Evolutionary conservation across 2,797 vertebrate genomes (phyloP).

Genomic region (Neomorphus geoffroyi): DNA sequence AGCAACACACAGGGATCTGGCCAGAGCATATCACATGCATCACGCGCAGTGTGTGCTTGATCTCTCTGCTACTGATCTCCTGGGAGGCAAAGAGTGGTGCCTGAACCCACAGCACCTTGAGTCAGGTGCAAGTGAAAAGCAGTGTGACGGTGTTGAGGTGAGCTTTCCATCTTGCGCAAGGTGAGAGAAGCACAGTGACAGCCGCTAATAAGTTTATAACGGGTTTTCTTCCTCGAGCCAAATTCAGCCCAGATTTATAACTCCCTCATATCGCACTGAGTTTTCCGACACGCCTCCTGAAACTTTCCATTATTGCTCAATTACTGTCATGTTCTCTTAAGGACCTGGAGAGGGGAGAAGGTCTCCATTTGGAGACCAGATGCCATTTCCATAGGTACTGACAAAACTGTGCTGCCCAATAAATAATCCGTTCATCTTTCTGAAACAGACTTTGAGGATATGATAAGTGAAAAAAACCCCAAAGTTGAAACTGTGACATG

Average conservation of each 20-base stretch:
- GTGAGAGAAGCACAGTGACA: constrained; percentile 37
- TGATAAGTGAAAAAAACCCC: not conserved
- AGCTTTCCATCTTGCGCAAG: not conserved
- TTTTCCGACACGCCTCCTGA: constrained; percentile 47
- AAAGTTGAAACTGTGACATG: constrained; percentile 16
- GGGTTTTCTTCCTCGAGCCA: constrained; percentile 41
- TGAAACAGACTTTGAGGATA: constrained; percentile 30
- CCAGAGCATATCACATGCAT: accelerated
- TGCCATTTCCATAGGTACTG: constrained; percentile 38
- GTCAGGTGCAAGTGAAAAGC: not conserved
- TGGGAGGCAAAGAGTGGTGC: not conserved
- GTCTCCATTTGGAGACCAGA: constrained; percentile 63
- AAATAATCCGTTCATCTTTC: constrained; percentile 33
- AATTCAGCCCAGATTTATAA: constrained; percentile 49
- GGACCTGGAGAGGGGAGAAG: not conserved
- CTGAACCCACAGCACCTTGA: not conserved
- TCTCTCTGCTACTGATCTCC: not conserved
- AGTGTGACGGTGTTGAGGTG: not conserved
- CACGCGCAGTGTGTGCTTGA: accelerated
- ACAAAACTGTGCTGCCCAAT: not conserved
- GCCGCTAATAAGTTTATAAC: constrained; percentile 36
- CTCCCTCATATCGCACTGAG: constrained; percentile 9
- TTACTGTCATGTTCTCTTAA: constrained; percentile 63
- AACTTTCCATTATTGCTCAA: constrained; percentile 59
- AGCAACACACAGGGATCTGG: not conserved